Evolutionary conservation across 1,140 invertebrate genomes (phyloP).

Genomic region (Drosophila serrata): DNA sequence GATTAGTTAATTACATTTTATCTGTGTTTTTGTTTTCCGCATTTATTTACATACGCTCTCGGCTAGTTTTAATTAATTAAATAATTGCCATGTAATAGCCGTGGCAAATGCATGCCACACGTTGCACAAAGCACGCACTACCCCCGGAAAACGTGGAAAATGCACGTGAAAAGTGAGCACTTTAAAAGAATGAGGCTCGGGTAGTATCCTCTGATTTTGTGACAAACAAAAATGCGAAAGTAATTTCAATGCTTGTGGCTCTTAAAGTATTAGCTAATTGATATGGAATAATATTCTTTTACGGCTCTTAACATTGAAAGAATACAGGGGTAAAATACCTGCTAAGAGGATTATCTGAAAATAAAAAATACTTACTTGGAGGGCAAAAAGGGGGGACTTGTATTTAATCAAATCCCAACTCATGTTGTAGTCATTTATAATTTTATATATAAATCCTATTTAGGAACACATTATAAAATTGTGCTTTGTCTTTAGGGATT

Average conservation of each 20-base stretch:
- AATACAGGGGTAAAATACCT: not conserved
- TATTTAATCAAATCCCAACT: not conserved
- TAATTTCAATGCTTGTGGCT: not conserved
- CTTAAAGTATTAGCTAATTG: slow-evolving; percentile 17
- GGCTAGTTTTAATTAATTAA: slow-evolving; percentile 77
- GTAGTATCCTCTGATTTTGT: slow-evolving; percentile 10
- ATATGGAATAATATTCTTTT: slow-evolving; percentile 20
- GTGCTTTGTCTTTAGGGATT: not conserved
- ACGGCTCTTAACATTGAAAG: not conserved
- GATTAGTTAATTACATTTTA: slow-evolving; percentile 81
- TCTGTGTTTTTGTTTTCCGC: slow-evolving; percentile 69
- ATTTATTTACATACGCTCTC: slow-evolving; percentile 64
- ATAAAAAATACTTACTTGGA: not conserved
- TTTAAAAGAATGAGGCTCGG: not conserved
- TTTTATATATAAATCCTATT: not conserved
- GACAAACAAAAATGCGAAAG: slow-evolving; percentile 6
- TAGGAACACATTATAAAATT: too few relatives aligned
- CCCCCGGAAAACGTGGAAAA: slow-evolving; percentile 1
- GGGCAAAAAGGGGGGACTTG: not conserved
- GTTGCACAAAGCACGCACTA: slow-evolving; percentile 1
- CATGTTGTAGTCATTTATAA: not conserved
- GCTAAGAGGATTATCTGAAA: slow-evolving; percentile 6
- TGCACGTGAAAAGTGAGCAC: not conserved
- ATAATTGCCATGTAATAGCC: slow-evolving; percentile 68
- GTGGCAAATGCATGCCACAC: slow-evolving; percentile 7